Evolutionary conservation across 2,113 vertebrate genomes (phyloP).

Genomic region (Epinephelus cyanopodus): DNA sequence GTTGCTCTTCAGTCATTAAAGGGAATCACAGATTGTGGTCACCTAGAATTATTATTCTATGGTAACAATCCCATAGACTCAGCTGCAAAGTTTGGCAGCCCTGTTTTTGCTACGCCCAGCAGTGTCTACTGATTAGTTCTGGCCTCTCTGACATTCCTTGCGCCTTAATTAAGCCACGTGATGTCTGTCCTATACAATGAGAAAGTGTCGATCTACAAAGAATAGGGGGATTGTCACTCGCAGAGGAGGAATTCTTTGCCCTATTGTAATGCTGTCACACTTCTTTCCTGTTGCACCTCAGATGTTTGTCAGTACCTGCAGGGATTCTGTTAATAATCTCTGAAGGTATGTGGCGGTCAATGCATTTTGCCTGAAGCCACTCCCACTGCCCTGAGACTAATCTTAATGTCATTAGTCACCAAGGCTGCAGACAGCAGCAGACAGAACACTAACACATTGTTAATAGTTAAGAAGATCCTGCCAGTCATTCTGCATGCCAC

Average conservation of each 20-base stretch:
- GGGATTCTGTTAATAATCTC: conserved; percentile 79
- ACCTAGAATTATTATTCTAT: neutral
- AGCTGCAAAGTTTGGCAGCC: neutral
- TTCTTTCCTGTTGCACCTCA: conserved; percentile 67
- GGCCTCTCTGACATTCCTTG: conserved; percentile 61
- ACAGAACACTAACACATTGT: conserved; percentile 39
- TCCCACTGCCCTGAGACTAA: conserved; percentile 57
- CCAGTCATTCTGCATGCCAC: conserved; percentile 35
- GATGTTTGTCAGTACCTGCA: conserved; percentile 74
- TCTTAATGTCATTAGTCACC: conserved; percentile 73
- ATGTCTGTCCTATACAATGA: conserved; percentile 66
- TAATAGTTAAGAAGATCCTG: conserved; percentile 37
- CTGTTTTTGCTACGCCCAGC: conserved; percentile 18
- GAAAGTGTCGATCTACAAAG: conserved; percentile 45
- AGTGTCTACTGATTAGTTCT: conserved; percentile 42
- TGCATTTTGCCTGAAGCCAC: conserved; percentile 61
- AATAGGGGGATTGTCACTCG: conserved; percentile 52
- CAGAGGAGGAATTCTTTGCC: conserved; percentile 53
- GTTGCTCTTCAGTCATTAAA: conserved; percentile 13
- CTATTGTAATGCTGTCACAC: conserved; percentile 74
- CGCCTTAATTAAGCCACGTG: conserved; percentile 60
- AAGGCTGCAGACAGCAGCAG: conserved; percentile 44
- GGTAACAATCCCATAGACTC: neutral
- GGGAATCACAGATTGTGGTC: neutral
- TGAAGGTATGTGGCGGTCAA: conserved; percentile 67